A percentile compares a stretch with the other conserved stretches of the same genome.
Conservation (phyloP, 2,797 vertebrate species). For the Lithobates pipiens region DNA sequence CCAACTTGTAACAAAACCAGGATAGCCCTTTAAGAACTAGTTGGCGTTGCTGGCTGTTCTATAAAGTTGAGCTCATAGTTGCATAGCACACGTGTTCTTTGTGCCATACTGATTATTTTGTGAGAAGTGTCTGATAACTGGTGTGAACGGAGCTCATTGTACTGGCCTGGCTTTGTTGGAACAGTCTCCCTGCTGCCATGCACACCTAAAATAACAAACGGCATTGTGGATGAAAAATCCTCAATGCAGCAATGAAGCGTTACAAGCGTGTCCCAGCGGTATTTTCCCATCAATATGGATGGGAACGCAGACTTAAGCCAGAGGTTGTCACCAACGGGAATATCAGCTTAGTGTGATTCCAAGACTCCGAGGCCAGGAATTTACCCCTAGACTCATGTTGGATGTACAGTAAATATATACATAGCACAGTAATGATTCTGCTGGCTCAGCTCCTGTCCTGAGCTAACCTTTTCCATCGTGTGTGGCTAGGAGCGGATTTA, state of each 20-base stretch:
- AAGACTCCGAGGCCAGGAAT: not conserved
- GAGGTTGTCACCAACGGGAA: constrained; percentile 41
- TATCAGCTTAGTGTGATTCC: constrained; percentile 33
- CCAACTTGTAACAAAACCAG: not conserved
- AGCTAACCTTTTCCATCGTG: constrained; percentile 9
- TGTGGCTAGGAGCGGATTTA: not conserved
- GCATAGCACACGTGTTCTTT: not conserved
- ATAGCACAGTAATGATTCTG: constrained; percentile 8
- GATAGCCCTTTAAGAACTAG: not conserved
- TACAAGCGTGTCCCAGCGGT: constrained; percentile 30
- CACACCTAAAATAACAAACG: constrained; percentile 40
- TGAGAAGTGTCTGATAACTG: not conserved
- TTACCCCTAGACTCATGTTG: not conserved
- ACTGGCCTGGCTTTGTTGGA: constrained; percentile 18
- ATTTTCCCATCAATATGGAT: constrained; percentile 49
- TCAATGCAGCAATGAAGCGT: constrained; percentile 11
- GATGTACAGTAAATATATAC: constrained; percentile 11
- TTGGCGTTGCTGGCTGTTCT: not conserved
- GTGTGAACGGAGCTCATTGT: constrained; percentile 34
- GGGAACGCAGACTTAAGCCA: constrained; percentile 1
- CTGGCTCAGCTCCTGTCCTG: constrained; percentile 50
- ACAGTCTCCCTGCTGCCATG: not conserved
- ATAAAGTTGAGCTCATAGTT: not conserved
- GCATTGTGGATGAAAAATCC: not conserved
- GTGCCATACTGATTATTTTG: constrained; percentile 19